These are phyloP conservation scores for Eubucco bourcierii DNA, from an alignment of 2,113 vertebrate species.

Conservation along the genomic window DNA sequence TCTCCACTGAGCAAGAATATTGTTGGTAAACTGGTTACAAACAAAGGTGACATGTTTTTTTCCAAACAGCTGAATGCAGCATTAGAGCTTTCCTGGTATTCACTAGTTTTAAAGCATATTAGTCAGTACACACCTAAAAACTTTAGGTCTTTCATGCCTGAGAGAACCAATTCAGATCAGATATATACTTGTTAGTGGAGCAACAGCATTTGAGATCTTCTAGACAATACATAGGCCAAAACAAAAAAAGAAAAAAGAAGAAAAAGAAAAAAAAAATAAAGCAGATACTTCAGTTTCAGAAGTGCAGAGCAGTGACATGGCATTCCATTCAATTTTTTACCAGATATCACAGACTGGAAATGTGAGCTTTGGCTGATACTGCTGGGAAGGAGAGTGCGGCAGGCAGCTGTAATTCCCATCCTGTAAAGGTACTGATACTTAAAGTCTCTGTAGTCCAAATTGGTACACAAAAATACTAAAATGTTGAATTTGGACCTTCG, in stretches of 20 bases:
- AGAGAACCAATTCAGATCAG: background rate
- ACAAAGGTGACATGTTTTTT: background rate
- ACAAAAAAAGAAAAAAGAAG: background rate
- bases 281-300: slow-evolving; percentile 27
- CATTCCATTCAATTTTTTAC: slow-evolving; percentile 71
- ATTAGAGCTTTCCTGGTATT: background rate
- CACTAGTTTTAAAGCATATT: background rate
- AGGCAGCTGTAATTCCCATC: slow-evolving; percentile 68
- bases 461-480: background rate
- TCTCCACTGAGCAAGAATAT: background rate
- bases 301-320: slow-evolving; percentile 65
- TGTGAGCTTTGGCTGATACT: slow-evolving; percentile 70
- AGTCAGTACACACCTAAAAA: background rate
- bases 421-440: slow-evolving; percentile 64
- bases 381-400: slow-evolving; percentile 63
- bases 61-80: background rate
- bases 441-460: slow-evolving; percentile 66
- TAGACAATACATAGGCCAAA: background rate
- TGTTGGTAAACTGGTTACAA: background rate
- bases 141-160: background rate
- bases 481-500: slow-evolving; percentile 34
- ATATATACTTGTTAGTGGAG: background rate
- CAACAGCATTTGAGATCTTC: background rate
- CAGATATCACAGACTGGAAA: slow-evolving; percentile 70
- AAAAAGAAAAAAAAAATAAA: background rate